Conservation (phyloP, 2,113 vertebrate species). For the Neolamprologus kungweensis region DNA sequence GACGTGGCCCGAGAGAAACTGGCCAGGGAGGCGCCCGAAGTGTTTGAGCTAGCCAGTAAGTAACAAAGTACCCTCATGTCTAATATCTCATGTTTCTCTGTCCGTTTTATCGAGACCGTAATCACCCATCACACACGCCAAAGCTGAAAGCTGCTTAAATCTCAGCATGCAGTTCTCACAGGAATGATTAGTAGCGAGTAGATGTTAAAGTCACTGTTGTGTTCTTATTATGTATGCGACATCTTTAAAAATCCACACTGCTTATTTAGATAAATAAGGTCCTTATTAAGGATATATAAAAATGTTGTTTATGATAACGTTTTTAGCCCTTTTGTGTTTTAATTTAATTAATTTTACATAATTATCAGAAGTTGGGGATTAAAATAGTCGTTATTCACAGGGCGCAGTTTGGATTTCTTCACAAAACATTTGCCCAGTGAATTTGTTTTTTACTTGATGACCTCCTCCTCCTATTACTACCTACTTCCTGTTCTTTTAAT, state of each 20-base stretch:
- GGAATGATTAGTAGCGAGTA: neutral
- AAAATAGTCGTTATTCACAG: neutral
- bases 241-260: neutral
- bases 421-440: neutral
- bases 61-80: neutral
- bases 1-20: slow-evolving; percentile 93
- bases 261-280: neutral
- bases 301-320: neutral
- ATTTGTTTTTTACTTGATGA: neutral
- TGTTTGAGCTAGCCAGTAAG: slow-evolving; percentile 97
- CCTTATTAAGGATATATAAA: neutral
- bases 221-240: neutral
- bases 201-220: neutral
- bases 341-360: neutral
- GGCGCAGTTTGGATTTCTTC: neutral
- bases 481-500: neutral
- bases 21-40: slow-evolving; percentile 88
- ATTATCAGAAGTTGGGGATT: neutral
- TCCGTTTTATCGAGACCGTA: neutral
- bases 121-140: neutral
- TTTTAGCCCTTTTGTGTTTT: neutral
- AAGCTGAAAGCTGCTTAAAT: neutral
- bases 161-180: neutral
- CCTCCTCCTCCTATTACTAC: neutral
- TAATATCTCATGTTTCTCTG: neutral